Evolutionary conservation across 2,797 vertebrate species (phyloP).

Genomic region (Yasuhikotakia modesta): DNA sequence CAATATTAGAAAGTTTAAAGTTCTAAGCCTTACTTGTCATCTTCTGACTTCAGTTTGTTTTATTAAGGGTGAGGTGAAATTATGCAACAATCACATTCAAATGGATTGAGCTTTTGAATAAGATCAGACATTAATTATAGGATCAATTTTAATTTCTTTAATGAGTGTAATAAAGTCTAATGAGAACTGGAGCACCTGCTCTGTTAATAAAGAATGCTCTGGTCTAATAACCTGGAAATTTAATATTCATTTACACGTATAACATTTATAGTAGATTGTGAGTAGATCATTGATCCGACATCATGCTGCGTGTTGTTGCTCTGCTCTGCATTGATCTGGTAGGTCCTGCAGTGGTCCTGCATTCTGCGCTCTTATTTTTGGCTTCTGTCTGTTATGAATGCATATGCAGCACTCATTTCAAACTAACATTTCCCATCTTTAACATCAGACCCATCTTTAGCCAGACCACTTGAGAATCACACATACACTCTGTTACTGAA

Average conservation of each 20-base stretch:
- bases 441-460: slow-evolving; percentile 14
- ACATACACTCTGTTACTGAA: neutral
- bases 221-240: slow-evolving; percentile 8
- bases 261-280: slow-evolving; percentile 23
- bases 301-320: slow-evolving; percentile 5
- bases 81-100: too few relatives aligned
- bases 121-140: too few relatives aligned
- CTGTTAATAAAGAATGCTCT: neutral
- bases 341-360: neutral
- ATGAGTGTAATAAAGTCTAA: neutral
- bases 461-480: slow-evolving; percentile 23
- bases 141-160: too few relatives aligned
- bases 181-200: neutral
- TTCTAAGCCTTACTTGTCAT: neutral
- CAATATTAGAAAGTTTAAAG: neutral
- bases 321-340: neutral
- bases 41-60: neutral
- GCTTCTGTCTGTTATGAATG: slow-evolving; percentile 43
- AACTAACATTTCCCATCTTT: slow-evolving; percentile 14
- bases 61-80: neutral
- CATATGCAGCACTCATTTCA: slow-evolving; percentile 38
- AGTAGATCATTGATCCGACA: slow-evolving; percentile 23
- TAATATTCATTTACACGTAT: slow-evolving; percentile 9
- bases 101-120: too few relatives aligned
- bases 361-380: neutral